Conservation (phyloP, 2,797 vertebrate genomes). For the Microhierax caerulescens region DNA sequence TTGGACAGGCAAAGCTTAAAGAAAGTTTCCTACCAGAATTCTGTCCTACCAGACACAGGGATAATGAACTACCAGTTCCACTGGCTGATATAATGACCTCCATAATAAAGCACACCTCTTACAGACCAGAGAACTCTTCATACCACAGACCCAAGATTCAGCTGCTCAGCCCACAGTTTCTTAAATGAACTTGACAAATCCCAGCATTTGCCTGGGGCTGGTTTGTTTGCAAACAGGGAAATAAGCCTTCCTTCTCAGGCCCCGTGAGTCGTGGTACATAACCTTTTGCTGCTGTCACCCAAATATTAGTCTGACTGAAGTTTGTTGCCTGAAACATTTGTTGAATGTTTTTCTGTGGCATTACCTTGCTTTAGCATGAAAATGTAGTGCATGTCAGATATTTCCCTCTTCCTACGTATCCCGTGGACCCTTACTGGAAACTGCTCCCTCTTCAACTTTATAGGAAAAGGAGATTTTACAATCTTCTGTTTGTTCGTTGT, state of each 20-base stretch:
- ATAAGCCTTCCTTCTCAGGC: conserved; percentile 5
- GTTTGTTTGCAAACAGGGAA: neutral
- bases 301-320: neutral
- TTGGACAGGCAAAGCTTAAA: neutral
- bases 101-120: neutral
- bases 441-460: neutral
- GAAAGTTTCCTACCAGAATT: neutral
- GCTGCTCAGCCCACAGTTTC: neutral
- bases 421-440: neutral
- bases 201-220: neutral
- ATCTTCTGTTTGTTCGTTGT: conserved; percentile 2
- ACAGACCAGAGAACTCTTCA: neutral
- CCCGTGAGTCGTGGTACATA: neutral
- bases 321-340: conserved; percentile 20
- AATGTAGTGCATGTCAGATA: neutral
- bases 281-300: neutral
- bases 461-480: conserved; percentile 15
- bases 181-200: neutral
- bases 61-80: neutral
- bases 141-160: neutral
- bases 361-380: conserved; percentile 3
- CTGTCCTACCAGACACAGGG: neutral
- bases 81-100: neutral
- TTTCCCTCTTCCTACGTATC: neutral
- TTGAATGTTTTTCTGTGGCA: neutral